phyloP scores from a whole-genome alignment of 2,113 vertebrate species.

The Genyomyrus donnyi region DNA sequence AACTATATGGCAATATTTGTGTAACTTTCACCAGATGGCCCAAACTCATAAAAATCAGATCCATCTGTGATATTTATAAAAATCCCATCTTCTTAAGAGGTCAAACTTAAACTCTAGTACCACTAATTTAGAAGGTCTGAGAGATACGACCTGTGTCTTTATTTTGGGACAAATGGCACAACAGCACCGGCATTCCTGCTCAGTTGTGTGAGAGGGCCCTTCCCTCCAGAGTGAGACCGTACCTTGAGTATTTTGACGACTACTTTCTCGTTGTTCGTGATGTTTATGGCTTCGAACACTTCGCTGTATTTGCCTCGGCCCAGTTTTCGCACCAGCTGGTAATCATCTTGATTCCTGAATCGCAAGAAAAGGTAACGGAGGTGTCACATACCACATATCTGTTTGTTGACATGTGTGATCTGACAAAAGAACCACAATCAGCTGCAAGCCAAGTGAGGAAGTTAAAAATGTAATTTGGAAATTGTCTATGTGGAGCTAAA shows the following conservation, averaged over 20 bases:
- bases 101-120: neutral
- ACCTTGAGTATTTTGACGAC: conserved; percentile 49
- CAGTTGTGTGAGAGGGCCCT: neutral
- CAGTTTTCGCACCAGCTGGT: conserved; percentile 47
- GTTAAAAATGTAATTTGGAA: neutral
- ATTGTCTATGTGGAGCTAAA: neutral
- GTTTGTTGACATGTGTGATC: neutral
- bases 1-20: neutral
- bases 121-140: neutral
- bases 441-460: neutral
- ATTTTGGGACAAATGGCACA: neutral
- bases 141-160: neutral
- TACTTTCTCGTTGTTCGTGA: conserved; percentile 45
- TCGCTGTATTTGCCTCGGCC: conserved; percentile 24
- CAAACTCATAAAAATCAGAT: neutral
- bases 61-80: neutral
- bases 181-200: neutral
- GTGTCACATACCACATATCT: neutral
- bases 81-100: neutral
- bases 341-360: conserved; percentile 26
- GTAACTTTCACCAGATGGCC: neutral
- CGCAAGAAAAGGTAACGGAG: neutral
- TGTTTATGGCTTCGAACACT: conserved; percentile 24
- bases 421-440: neutral
- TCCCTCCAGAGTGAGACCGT: neutral